These are phyloP conservation scores for Cydia splendana DNA, from an alignment of 1,140 invertebrate genomes.

Conservation along the genomic window DNA sequence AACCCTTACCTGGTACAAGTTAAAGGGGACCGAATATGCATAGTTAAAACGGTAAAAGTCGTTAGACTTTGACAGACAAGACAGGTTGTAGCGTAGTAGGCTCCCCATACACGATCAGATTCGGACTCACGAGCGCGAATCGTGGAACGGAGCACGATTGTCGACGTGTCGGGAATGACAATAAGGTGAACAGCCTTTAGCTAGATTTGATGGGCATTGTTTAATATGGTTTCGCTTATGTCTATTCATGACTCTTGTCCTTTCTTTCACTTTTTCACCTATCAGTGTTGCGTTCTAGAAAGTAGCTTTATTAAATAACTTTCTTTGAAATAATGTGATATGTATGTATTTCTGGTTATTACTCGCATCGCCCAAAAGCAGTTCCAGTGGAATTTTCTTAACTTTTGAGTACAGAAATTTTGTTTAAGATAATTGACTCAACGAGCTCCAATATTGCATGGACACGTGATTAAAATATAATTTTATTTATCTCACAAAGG, in stretches of 20 bases:
- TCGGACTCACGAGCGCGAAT: slow-evolving; percentile 40
- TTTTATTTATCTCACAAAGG: no score
- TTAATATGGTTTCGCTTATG: slow-evolving; percentile 2
- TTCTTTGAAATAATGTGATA: background rate
- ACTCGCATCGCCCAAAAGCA: no score
- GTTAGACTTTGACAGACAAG: slow-evolving; percentile 28
- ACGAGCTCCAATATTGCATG: no score
- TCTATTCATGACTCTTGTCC: background rate
- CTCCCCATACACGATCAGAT: slow-evolving; percentile 32
- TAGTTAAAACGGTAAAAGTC: slow-evolving; percentile 15
- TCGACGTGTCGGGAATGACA: slow-evolving; percentile 44
- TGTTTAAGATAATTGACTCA: no score
- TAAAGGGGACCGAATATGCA: slow-evolving; percentile 16
- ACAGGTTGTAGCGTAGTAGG: slow-evolving; percentile 31
- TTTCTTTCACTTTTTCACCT: slow-evolving; percentile 1
- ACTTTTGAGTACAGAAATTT: no score
- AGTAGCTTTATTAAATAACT: background rate
- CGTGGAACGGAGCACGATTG: slow-evolving; percentile 42
- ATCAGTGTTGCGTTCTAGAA: background rate
- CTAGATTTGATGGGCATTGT: slow-evolving; percentile 42
- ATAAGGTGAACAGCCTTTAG: slow-evolving; percentile 40
- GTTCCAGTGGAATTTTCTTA: no score
- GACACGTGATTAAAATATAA: no score
- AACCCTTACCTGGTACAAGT: slow-evolving; percentile 6
- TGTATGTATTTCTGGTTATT: no score